Base-by-base conservation (phyloP, 1,140 invertebrate species). In the Ridgeia piscesae region DNA sequence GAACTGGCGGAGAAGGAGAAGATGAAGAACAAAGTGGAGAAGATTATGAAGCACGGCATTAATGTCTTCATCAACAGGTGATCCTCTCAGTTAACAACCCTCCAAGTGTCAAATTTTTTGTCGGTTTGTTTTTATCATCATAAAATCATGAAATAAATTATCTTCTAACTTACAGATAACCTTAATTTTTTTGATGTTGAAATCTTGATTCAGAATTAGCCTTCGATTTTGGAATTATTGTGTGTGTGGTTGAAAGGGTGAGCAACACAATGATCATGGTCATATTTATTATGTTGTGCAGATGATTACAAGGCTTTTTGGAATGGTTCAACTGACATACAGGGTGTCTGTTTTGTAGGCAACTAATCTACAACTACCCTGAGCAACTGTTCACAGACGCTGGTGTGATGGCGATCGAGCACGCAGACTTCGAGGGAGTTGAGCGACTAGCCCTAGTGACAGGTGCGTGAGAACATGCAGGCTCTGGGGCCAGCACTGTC, bases 351-450 rank as follows among this genome's bases (percentile, higher is more conserved):
- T 77, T 17, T 34, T 90, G 89, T 95, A 98, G 98, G 94, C 99
- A 99, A 96, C 96, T 99, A 91, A 99, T 99, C 95, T 99, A 99
- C 96, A 99, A 99, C 96, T 99, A 99, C 95, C 99, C 99, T 0
- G 99, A 99, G 96, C 99, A 99, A 96, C 96, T 99, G 92, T 99
- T 99, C 96, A 98, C 99, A 91, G 99, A 99, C 97, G 98, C 98
- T 93, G 98, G 98, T 92, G 97, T 99, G 0, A 99, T 99, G 99
- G 99, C 99, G 0, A 99, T 99, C 95, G 99, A 99, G 95, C 99
- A 99, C 96, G 99, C 99, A 17, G 99, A 99, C 96, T 99, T 99
- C 96, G 99, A 99, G 96, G 99, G 99, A 90, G 99, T 99, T 95
- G 99, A 99, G 96, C 97, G 99, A 93, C 96, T 99, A 33, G 99